Conservation (phyloP, 2,888 invertebrate genomes). For the Xanthostigma xanthostigma region DNA sequence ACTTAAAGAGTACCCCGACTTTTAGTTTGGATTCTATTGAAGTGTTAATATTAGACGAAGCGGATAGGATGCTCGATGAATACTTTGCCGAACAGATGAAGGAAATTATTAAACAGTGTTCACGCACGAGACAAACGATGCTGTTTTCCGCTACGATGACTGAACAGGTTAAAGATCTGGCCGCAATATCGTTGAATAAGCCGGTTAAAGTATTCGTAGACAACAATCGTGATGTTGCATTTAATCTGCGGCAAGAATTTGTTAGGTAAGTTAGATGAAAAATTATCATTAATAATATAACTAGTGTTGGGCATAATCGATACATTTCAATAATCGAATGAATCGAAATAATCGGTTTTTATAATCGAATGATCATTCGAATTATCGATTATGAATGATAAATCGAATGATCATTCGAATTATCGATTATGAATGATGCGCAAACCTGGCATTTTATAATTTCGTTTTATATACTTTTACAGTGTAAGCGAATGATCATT, state of each 20-base stretch:
- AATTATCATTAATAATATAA: too few relatives aligned
- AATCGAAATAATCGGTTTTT: too few relatives aligned
- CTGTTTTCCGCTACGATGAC: conserved; percentile 99
- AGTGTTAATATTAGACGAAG: conserved; percentile 67
- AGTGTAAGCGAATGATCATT: too few relatives aligned
- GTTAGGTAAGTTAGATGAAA: conserved; percentile 38
- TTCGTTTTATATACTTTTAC: too few relatives aligned
- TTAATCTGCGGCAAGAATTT: conserved; percentile 92
- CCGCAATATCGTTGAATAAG: conserved; percentile 79
- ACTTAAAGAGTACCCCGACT: conserved; percentile 86
- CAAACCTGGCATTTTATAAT: too few relatives aligned
- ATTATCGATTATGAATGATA: too few relatives aligned
- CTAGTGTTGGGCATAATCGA: too few relatives aligned
- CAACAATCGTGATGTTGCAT: conserved; percentile 89
- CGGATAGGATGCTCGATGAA: conserved; percentile 90
- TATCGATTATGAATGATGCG: too few relatives aligned
- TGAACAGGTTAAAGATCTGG: conserved; percentile 90
- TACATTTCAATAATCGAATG: too few relatives aligned
- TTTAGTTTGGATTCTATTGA: conserved; percentile 85
- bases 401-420: too few relatives aligned
- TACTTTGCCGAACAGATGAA: conserved; percentile 99
- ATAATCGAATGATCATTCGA: too few relatives aligned
- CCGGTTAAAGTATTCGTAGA: conserved; percentile 94
- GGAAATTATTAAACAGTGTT: conserved; percentile 87
- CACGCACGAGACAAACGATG: conserved; percentile 85